Evolutionary conservation across 1,140 invertebrate species (phyloP), one percentile per base, ranked within the genome.

Genomic region (Rhyzopertha dominica): DNA sequence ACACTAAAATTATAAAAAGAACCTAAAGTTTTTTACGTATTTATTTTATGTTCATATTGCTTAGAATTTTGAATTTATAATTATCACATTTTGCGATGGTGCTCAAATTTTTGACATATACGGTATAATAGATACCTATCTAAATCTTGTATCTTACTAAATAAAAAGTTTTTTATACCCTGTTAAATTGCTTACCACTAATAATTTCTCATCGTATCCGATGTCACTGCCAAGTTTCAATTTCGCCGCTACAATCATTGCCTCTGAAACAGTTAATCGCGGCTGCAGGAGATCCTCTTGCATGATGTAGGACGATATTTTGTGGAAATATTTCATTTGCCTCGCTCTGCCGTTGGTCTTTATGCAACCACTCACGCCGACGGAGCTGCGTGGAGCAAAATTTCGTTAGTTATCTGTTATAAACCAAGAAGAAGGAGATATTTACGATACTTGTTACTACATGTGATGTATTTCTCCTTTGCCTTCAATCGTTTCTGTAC

Each of bases 261-360:
- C 77, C 70, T 95, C 91, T 26, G 77, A 75, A 2, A 93, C 88
- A 0, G 85, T 87, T 1, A 95, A 71, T 42, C 82, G 75, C 0
- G 84, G 80, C 51, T 90, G 79, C 16, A 91, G 69, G 30, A 90
- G 67, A 59, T 92, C 87, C 49, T 94, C 86, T 66, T 95, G 92
- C 76, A 91, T 90, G 55, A 95, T 94, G 69, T 94, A 95, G 58
- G 84, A 84, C 3, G 87, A 87, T 32, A 89, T 77, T 66, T 87
- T 90, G 53, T 80, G 78, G 74, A 81, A 86, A 19, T 79, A 74
- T 43, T 79, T 74, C 60, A 90, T 77, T 45, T 85, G 75, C 13
- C 90, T 73, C 3, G 79, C 69, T 51, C 81, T 78, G 4, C 84
- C 85, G 59, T 93, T 93, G 1, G 92, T 77, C 28, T 76, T 67